phyloP scores from a whole-genome alignment of 2,888 invertebrate species.

The Scelioninae gen. 1 region DNA sequence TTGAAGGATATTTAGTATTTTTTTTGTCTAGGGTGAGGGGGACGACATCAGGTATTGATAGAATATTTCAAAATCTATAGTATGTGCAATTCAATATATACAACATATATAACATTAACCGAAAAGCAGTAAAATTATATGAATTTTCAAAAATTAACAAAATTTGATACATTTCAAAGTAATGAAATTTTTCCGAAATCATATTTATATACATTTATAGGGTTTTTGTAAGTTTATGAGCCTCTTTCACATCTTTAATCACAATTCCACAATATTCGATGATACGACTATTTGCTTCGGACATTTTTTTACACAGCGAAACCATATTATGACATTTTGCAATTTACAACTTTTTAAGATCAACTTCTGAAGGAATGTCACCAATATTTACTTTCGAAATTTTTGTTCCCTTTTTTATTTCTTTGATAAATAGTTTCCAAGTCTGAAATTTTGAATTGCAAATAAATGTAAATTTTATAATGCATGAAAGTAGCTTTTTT shows the following conservation, averaged over 20 bases:
- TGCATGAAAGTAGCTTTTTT: too few relatives aligned
- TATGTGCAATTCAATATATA: too few relatives aligned
- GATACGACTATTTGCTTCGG: slow-evolving; percentile 8
- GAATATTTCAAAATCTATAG: too few relatives aligned
- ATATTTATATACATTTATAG: not conserved
- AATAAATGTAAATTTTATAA: too few relatives aligned
- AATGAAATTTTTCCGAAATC: too few relatives aligned
- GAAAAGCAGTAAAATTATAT: too few relatives aligned
- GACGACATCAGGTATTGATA: too few relatives aligned
- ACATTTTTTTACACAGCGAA: slow-evolving; percentile 21
- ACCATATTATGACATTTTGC: slow-evolving; percentile 7
- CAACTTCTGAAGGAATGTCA: slow-evolving; percentile 28
- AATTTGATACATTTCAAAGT: too few relatives aligned
- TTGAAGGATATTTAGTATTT: too few relatives aligned
- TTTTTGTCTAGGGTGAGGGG: too few relatives aligned
- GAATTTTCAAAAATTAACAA: too few relatives aligned
- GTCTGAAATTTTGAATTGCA: slow-evolving; percentile 23
- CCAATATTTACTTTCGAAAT: slow-evolving; percentile 33
- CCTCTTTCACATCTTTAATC: not conserved
- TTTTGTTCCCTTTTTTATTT: slow-evolving; percentile 23
- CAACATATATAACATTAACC: too few relatives aligned
- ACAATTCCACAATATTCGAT: slow-evolving; percentile 32
- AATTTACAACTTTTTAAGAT: not conserved
- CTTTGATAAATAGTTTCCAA: slow-evolving; percentile 36
- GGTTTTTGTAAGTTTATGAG: not conserved